Evolutionary conservation across 2,113 vertebrate genomes (phyloP).

Genomic region (Neolamprologus toae): DNA sequence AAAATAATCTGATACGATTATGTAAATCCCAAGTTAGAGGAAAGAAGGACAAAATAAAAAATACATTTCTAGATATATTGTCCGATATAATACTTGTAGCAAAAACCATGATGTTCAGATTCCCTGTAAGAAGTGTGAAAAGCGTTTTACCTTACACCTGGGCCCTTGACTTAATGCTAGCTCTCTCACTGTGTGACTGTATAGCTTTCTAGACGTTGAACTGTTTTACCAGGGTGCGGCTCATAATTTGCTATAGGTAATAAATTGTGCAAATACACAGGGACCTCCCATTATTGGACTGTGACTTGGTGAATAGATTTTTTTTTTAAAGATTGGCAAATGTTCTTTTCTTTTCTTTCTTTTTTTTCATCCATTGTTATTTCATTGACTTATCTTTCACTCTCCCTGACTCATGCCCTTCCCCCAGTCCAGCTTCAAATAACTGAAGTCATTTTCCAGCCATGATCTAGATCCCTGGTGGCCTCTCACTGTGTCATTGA

Average conservation of each 20-base stretch:
- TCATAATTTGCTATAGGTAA: background rate
- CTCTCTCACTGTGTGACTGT: background rate
- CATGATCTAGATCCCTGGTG: constrained; percentile 13
- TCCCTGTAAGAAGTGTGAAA: background rate
- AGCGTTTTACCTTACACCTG: background rate
- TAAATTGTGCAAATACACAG: background rate
- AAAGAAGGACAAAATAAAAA: background rate
- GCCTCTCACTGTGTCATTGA: constrained; percentile 45
- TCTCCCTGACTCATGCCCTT: constrained; percentile 14
- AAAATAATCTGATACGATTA: background rate
- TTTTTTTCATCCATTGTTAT: background rate
- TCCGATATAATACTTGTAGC: background rate
- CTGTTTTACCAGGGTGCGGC: background rate
- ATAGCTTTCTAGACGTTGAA: background rate
- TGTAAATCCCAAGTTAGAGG: background rate
- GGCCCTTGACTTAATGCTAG: background rate
- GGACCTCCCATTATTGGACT: background rate
- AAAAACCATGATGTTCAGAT: background rate
- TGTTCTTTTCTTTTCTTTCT: background rate
- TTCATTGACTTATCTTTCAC: constrained; percentile 25
- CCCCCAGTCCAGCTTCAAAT: constrained; percentile 9
- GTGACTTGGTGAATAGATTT: background rate
- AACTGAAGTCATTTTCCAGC: constrained; percentile 24
- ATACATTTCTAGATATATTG: background rate
- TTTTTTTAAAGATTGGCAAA: background rate